Evolutionary conservation across 2,797 vertebrate species (phyloP), one percentile per base, ranked within the genome.

Genomic region (Halcyon smyrnensis): DNA sequence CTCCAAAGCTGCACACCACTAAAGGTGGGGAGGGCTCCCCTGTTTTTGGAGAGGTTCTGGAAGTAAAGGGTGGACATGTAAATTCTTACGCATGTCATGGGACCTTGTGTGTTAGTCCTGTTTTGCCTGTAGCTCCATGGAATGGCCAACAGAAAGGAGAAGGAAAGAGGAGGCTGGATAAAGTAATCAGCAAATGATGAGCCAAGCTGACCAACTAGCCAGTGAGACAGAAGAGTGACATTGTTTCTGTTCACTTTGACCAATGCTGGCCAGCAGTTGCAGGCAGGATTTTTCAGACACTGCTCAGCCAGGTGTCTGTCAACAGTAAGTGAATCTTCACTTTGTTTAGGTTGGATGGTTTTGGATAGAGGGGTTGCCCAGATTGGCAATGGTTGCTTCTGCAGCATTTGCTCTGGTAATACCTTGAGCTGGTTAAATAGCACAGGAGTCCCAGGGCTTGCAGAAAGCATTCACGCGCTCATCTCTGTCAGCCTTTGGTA

Each of bases 241-340:
- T 76, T 84, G 45, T 80, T 95, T 95, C 89, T 92, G 41, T 70
- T 84, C 53, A 15, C 70, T 84, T 73, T 83, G 37, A 45, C 71
- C 51, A 0, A 23, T 69, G 65, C 48, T 88, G 69, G 60, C 70
- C 68, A 69, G 57, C 13, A 27, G 45, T 48, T 84, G 43, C 45
- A 54, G 84, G 89, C 71, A 78, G 90, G 73, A 81, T 43, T 91
- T 68, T 68, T 68, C 7, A 71, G 81, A 53, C 7, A 2, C 32
- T 37, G 28, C 64, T 93, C 45, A 69, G n/a, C 23, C 69, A 81
- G 64, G 64, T 93, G 65, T 34, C 74, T 81, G 39, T 60, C 48
- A 46, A 27, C 59, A 77, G 2, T n/a, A 65, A 65, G 24, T 88
- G 48, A 45, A 0, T 62, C 37, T 79, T 69, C 15, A 23, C 46